A percentile compares a stretch with the other conserved stretches of the same genome.
phyloP scores from a whole-genome alignment of 1,140 invertebrate species.

The Lordiphosa collinella region DNA sequence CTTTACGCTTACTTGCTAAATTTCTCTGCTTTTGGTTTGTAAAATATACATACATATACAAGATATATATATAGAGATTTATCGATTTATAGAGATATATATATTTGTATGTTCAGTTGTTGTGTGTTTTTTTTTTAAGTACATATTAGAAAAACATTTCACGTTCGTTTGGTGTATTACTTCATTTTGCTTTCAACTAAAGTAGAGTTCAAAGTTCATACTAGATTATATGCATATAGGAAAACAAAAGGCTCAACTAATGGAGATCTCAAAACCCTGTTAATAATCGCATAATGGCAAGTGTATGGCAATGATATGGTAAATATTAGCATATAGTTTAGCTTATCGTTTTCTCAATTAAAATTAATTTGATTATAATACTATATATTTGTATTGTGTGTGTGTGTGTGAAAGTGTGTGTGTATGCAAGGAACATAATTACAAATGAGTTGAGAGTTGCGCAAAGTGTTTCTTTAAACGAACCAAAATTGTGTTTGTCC shows the following conservation, averaged over 20 bases:
- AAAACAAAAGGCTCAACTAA: constrained; percentile 41
- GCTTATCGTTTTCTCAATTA: constrained; percentile 28
- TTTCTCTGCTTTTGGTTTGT: constrained; percentile 56
- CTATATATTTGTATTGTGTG: constrained; percentile 1
- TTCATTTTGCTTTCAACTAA: constrained; percentile 26
- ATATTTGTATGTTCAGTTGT: constrained; percentile 65
- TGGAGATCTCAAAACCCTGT: constrained; percentile 47
- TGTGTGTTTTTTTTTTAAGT: constrained; percentile 44
- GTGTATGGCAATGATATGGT: constrained; percentile 70
- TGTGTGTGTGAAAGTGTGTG: constrained; percentile 17
- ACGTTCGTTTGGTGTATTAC: constrained; percentile 15
- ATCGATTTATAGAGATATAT: constrained; percentile 64
- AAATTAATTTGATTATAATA: constrained; percentile 14
- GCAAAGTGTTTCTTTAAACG: not conserved
- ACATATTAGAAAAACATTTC: constrained; percentile 52
- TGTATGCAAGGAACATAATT: constrained; percentile 66
- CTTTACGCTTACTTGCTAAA: constrained; percentile 53
- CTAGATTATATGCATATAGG: not conserved
- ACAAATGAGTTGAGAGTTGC: constrained; percentile 50
- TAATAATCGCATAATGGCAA: constrained; percentile 23
- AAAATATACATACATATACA: constrained; percentile 76
- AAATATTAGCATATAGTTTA: constrained; percentile 51
- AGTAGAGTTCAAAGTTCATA: not conserved
- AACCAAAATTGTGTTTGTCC: not conserved
- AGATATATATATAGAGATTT: constrained; percentile 63